Evolutionary conservation across 2,113 vertebrate genomes (phyloP).

Genomic region (Onychorhynchus coronatus): DNA sequence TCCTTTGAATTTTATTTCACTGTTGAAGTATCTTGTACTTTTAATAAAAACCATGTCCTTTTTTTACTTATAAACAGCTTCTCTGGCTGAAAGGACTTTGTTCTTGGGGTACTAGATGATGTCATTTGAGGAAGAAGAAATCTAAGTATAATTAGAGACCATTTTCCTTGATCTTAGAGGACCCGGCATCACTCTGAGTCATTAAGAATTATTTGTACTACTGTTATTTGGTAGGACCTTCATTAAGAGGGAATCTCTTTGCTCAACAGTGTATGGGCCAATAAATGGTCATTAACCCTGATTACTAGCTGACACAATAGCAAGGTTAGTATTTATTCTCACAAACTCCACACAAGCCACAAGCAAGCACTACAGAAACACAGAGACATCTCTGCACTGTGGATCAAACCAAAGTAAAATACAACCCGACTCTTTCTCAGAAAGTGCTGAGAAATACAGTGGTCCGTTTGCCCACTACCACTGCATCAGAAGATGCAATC

Average conservation of each 20-base stretch:
- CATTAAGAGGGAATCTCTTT: slow-evolving; percentile 33
- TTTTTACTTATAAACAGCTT: neutral
- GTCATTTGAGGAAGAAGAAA: neutral
- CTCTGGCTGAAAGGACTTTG: neutral
- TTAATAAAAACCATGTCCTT: neutral
- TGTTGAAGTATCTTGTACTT: neutral
- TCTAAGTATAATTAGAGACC: neutral
- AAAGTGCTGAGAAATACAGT: neutral
- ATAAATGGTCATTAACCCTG: slow-evolving; percentile 8
- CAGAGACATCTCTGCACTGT: neutral
- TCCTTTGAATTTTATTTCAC: neutral
- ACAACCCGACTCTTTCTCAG: neutral
- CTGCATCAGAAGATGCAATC: neutral
- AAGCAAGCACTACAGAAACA: neutral
- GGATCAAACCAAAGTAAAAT: neutral
- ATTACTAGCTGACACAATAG: neutral
- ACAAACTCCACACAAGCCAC: neutral
- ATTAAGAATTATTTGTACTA: slow-evolving; percentile 16
- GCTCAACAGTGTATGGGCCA: neutral
- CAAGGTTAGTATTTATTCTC: neutral
- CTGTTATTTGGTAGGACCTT: slow-evolving; percentile 22
- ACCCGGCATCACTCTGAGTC: neutral
- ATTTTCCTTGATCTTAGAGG: slow-evolving; percentile 28
- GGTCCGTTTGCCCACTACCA: neutral
- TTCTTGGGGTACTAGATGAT: neutral